These are phyloP conservation scores for Mastomys coucha DNA, from an alignment of 2,113 vertebrate genomes.

Conservation along the genomic window DNA sequence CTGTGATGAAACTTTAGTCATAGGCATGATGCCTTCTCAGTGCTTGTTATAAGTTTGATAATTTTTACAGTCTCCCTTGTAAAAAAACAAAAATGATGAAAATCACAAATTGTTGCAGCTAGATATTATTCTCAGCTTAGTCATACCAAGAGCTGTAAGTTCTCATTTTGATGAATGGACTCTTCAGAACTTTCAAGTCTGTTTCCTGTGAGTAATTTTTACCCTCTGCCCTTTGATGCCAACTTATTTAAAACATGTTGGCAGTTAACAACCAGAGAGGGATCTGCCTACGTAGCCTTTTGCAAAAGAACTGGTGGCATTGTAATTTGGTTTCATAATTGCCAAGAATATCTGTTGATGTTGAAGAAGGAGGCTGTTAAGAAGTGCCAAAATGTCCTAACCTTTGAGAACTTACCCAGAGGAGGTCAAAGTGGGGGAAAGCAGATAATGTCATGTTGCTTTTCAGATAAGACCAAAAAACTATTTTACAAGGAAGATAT, in stretches of 20 bases:
- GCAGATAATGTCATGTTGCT: background rate
- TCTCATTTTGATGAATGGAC: conserved; percentile 14
- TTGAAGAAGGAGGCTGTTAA: background rate
- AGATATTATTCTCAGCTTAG: conserved; percentile 1
- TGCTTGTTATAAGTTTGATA: conserved; percentile 12
- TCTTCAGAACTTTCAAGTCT: conserved; percentile 10
- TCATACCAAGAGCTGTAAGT: conserved; percentile 32
- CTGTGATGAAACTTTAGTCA: conserved; percentile 5
- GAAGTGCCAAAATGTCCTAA: background rate
- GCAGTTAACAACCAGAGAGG: background rate
- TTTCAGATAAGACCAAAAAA: background rate
- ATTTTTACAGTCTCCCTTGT: background rate
- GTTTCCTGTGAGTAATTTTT: conserved; percentile 48
- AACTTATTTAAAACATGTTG: conserved; percentile 56
- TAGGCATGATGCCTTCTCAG: background rate
- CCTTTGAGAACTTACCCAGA: background rate
- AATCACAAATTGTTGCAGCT: conserved; percentile 20
- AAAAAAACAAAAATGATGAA: background rate
- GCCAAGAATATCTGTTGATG: background rate
- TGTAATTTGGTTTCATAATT: background rate
- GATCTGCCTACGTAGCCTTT: background rate
- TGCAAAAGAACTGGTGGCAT: background rate
- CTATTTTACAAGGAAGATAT: background rate
- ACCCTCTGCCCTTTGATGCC: background rate
- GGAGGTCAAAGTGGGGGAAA: background rate